Percentiles rank a stretch among this genome's conserved stretches.
These are phyloP conservation scores for Xiphorhynchus erythropygius DNA, from an alignment of 2,797 vertebrate species.

Conservation along the genomic window DNA sequence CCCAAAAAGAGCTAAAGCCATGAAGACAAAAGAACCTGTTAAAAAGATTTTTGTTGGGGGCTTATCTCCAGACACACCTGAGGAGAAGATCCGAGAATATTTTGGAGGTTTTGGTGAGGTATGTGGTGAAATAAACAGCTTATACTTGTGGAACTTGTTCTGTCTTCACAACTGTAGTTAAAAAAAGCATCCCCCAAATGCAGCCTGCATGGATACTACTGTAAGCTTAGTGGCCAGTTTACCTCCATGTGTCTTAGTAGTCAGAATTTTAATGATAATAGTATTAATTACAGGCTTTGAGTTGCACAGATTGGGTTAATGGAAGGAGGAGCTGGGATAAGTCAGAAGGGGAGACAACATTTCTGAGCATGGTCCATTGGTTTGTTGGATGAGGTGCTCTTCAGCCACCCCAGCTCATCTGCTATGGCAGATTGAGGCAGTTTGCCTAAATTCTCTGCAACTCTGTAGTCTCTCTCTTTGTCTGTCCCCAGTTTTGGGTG, in stretches of 20 bases:
- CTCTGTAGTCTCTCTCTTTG: neutral
- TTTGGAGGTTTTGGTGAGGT: conserved; percentile 97
- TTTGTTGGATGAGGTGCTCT: neutral
- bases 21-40: conserved; percentile 98
- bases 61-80: conserved; percentile 95
- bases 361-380: neutral
- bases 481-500: neutral
- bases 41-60: conserved; percentile 99
- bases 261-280: neutral
- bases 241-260: neutral
- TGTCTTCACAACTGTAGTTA: neutral
- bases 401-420: neutral
- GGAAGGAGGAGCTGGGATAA: neutral
- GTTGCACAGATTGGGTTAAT: neutral
- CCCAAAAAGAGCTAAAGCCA: conserved; percentile 98
- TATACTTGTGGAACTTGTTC: neutral
- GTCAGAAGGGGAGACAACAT: neutral
- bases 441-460: neutral
- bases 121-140: conserved; percentile 4
- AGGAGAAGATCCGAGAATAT: conserved; percentile 97
- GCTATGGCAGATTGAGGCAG: neutral
- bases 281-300: neutral
- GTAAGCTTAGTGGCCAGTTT: neutral
- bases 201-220: neutral
- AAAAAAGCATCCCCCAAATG: neutral